phyloP scores from a whole-genome alignment of 1,140 invertebrate species.

The Drosophila athabasca region DNA sequence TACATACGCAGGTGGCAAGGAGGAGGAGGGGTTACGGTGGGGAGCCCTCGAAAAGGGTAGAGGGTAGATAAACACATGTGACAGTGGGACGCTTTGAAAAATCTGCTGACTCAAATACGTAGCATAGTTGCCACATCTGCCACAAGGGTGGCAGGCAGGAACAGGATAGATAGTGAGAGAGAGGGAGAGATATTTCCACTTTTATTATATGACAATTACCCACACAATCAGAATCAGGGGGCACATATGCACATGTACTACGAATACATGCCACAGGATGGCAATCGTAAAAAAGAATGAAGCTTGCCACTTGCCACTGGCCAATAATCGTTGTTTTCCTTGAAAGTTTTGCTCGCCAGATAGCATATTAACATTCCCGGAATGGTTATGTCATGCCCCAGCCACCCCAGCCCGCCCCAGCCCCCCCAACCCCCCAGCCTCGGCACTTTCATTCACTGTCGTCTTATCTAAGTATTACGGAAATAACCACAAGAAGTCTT shows the following conservation, averaged over 20 bases:
- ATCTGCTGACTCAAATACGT: slow-evolving; percentile 55
- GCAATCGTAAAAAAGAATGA: slow-evolving; percentile 68
- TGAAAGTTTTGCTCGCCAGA: slow-evolving; percentile 28
- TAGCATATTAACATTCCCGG: slow-evolving; percentile 28
- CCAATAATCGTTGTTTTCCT: slow-evolving; percentile 61
- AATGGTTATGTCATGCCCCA: slow-evolving; percentile 44
- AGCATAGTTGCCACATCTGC: slow-evolving; percentile 25
- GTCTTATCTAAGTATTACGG: no score
- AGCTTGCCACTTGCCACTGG: slow-evolving; percentile 50
- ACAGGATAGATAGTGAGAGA: slow-evolving; percentile 2
- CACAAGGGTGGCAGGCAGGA: slow-evolving; percentile 1
- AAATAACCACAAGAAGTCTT: no score
- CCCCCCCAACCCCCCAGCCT: slow-evolving; percentile 29
- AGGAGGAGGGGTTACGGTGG: neutral
- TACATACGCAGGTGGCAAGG: slow-evolving; percentile 28
- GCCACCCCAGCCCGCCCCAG: slow-evolving; percentile 12
- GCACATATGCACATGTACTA: slow-evolving; percentile 42
- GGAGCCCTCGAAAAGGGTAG: neutral
- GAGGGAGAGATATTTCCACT: slow-evolving; percentile 9
- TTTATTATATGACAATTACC: slow-evolving; percentile 80
- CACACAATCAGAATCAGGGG: slow-evolving; percentile 60
- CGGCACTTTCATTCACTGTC: no score
- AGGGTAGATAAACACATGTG: slow-evolving; percentile 19
- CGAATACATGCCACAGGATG: slow-evolving; percentile 5
- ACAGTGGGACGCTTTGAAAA: slow-evolving; percentile 25